Evolutionary conservation across 2,888 invertebrate species (phyloP).

Genomic region (Phalera bucephala): DNA sequence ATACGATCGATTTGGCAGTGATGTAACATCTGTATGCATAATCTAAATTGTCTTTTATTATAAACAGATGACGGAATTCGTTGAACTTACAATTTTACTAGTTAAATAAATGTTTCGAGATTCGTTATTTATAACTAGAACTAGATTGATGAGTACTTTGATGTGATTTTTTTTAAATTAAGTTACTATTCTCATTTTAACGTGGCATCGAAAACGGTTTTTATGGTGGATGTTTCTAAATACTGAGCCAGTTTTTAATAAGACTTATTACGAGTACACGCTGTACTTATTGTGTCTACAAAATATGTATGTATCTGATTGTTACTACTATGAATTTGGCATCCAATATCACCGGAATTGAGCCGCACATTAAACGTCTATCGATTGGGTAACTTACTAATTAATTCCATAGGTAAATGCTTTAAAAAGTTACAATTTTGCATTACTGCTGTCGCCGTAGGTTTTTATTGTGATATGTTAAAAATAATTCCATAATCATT

Average conservation of each 20-base stretch:
- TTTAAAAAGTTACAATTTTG: constrained; percentile 2
- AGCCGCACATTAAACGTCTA: constrained; percentile 38
- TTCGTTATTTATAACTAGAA: neutral
- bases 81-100: neutral
- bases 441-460: neutral
- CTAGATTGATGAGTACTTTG: neutral
- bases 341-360: constrained; percentile 63
- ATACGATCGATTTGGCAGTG: constrained; percentile 72
- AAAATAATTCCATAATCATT: constrained; percentile 32
- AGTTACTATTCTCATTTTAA: neutral
- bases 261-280: neutral
- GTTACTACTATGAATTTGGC: constrained; percentile 50
- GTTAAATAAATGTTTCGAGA: neutral
- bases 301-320: constrained; percentile 10
- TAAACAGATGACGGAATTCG: constrained; percentile 32
- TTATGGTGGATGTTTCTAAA: neutral
- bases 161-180: neutral
- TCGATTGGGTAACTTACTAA: constrained; percentile 26
- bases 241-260: neutral
- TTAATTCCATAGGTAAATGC: constrained; percentile 22
- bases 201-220: neutral
- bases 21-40: constrained; percentile 60
- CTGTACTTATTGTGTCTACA: neutral
- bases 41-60: constrained; percentile 19
- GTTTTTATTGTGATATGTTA: constrained; percentile 36